These are phyloP conservation scores for Apocrypta bakeri DNA, from an alignment of 1,140 invertebrate genomes.

Conservation along the genomic window DNA sequence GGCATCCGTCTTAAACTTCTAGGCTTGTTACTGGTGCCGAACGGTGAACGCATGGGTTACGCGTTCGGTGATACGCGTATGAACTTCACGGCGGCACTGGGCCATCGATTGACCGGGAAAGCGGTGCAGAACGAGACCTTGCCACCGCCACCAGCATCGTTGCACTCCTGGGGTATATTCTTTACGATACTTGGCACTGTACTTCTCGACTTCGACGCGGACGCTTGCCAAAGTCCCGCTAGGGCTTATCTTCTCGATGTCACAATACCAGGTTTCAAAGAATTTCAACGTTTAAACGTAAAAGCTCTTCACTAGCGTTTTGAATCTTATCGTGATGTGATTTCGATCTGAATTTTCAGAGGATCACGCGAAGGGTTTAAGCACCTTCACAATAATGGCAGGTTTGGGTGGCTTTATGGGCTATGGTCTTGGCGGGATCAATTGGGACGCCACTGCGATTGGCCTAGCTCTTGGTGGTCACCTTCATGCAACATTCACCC, in stretches of 20 bases:
- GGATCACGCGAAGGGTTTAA: conserved; percentile 93
- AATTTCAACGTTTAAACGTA: not conserved
- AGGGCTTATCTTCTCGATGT: conserved; percentile 95
- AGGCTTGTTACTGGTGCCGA: conserved; percentile 92
- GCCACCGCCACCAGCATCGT: conserved; percentile 60
- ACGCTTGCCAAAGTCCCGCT: conserved; percentile 95
- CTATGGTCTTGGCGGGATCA: conserved; percentile 92
- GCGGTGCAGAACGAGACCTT: not conserved
- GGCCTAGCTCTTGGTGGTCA: conserved; percentile 89
- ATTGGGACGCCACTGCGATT: conserved; percentile 91
- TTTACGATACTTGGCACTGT: conserved; percentile 96
- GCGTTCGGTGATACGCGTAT: conserved; percentile 82
- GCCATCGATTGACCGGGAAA: conserved; percentile 66
- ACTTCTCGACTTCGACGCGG: conserved; percentile 95
- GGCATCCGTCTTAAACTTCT: conserved; percentile 52
- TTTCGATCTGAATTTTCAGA: conserved; percentile 76
- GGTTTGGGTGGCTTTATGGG: conserved; percentile 95
- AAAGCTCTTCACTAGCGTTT: not conserved
- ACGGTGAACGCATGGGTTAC: conserved; percentile 89
- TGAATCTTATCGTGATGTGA: no score
- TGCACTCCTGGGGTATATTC: conserved; percentile 90
- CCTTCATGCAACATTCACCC: conserved; percentile 90
- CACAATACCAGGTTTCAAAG: conserved; percentile 84
- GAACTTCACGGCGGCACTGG: conserved; percentile 70
- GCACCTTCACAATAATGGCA: conserved; percentile 97